These are phyloP conservation scores for Cryptocheilus praepositus DNA, from an alignment of 2,888 invertebrate genomes.

Conservation along the genomic window DNA sequence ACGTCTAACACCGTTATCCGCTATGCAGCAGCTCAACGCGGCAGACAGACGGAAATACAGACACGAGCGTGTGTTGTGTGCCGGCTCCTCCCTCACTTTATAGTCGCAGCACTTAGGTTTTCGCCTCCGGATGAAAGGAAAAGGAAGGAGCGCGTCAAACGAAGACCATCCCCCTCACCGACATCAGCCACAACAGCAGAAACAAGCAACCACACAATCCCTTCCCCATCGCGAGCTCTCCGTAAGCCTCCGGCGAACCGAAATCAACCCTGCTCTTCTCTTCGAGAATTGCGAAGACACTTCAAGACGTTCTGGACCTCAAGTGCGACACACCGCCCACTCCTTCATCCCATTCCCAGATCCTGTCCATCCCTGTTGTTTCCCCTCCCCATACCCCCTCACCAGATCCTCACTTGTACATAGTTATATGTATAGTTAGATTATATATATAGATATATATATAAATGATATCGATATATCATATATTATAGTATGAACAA, in stretches of 20 bases:
- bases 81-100: constrained; percentile 45
- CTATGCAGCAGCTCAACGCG: constrained; percentile 41
- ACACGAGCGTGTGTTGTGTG: constrained; percentile 43
- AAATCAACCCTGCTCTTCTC: too few relatives aligned
- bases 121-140: constrained; percentile 38
- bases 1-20: constrained; percentile 79
- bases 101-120: constrained; percentile 52
- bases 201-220: too few relatives aligned
- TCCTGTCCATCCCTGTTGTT: constrained; percentile 20
- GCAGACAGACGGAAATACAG: constrained; percentile 29
- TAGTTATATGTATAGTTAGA: constrained; percentile 75
- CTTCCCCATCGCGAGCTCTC: too few relatives aligned
- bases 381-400: constrained; percentile 35
- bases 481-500: constrained; percentile 49
- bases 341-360: not conserved
- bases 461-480: constrained; percentile 29
- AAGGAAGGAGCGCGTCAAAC: constrained; percentile 21
- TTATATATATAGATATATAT: constrained; percentile 59
- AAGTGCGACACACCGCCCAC: not conserved
- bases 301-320: constrained; percentile 9
- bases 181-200: too few relatives aligned
- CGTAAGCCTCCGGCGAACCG: too few relatives aligned
- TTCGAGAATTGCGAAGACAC: constrained; percentile 23
- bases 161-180: not conserved
- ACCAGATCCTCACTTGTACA: constrained; percentile 68